Conservation (phyloP, 1,140 invertebrate species). For the Microplitis mediator region DNA sequence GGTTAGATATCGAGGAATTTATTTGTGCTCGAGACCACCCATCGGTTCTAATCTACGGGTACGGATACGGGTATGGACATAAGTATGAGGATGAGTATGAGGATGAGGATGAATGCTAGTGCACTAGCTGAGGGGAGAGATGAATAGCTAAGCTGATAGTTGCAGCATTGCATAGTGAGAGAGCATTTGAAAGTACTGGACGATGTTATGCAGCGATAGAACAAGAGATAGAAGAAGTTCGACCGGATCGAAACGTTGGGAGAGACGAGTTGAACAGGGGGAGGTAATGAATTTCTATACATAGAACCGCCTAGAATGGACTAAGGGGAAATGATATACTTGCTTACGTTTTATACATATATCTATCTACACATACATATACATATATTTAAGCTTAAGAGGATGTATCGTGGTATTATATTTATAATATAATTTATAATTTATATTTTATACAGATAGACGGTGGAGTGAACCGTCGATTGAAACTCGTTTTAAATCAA, state of each 20-base stretch:
- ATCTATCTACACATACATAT: no score
- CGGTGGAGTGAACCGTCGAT: slow-evolving; percentile 35
- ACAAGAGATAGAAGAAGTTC: slow-evolving; percentile 18
- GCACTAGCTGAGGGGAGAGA: no score
- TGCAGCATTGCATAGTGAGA: neutral
- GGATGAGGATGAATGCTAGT: neutral
- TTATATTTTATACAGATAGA: no score
- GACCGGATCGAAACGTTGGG: slow-evolving; percentile 20
- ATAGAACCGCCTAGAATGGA: slow-evolving; percentile 37
- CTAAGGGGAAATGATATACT: slow-evolving; percentile 38
- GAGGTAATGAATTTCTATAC: slow-evolving; percentile 24
- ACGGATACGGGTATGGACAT: no score
- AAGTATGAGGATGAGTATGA: no score
- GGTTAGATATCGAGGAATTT: no score
- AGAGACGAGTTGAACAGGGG: neutral
- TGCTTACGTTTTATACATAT: slow-evolving; percentile 17
- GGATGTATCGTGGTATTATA: neutral
- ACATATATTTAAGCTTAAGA: neutral
- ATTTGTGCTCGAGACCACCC: no score
- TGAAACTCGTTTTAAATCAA: slow-evolving; percentile 36
- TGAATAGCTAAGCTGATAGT: neutral
- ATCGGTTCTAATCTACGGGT: no score
- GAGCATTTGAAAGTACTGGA: slow-evolving; percentile 3
- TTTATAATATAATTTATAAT: neutral
- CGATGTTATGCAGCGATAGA: slow-evolving; percentile 21